Evolutionary conservation across 2,888 invertebrate species (phyloP), one percentile per base, ranked within the genome.

Genomic region (Melinopterus prodromus): DNA sequence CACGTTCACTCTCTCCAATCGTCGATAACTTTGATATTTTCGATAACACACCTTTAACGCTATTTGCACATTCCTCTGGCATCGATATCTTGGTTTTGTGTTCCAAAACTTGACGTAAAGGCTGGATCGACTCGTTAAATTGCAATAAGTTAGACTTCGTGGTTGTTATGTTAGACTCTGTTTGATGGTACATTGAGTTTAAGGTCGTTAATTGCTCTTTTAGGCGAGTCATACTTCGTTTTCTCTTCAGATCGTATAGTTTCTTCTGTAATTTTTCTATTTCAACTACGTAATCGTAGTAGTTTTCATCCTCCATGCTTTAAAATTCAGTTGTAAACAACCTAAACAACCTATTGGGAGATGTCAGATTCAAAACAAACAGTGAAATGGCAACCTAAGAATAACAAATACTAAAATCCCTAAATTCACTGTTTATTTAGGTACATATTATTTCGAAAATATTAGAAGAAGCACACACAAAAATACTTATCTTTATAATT

Each of bases 61-160:
- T 72, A 14, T 71, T 16, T 1, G 77, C 81, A 79, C 75, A 76
- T 37, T 81, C 77, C 35, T 81, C 77, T 16, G 75, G 72, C 79
- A 81, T 79, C 12, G 26, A 71, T 16, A 81, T 70, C 70, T 79
- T 81, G 6, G 69, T 75, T 6, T 74, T 74, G 16, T 53, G 38
- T 2, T 81, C 70, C 37, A 81, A 69, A 14, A 71, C 12, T 7
- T 69, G 37, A 36, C 75, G n/a, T 14, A 81, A 16, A 36, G n/a
- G 70, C 2, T 2, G 53, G 12, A 70, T 53, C 14, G 72, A 70
- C 6, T 74, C 71, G 9, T 77, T 81, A 12, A 81, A 15, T 37
- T 70, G 38, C 38, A 70, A 69, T 9, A 70, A 7, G 38, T 79
- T 79, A 76, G 38, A 16, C 6, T 36, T 37, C 69, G 75, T 76